phyloP scores from a whole-genome alignment of 2,113 vertebrate genomes.

The Sylvia atricapilla region DNA sequence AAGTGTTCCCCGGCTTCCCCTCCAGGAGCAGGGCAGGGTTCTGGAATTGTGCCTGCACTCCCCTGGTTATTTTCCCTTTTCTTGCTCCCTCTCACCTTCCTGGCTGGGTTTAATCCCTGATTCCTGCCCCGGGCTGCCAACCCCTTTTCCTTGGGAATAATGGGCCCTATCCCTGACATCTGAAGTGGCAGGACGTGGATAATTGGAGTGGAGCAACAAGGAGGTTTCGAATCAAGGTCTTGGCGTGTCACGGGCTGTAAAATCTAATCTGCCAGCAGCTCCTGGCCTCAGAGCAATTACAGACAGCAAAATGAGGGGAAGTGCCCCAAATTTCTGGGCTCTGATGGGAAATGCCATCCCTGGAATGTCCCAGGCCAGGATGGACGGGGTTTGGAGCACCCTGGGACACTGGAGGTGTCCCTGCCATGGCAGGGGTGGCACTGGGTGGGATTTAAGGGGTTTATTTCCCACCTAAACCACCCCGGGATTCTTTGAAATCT shows the following conservation, averaged over 20 bases:
- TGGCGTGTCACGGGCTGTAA: conserved; percentile 18
- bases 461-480: background rate
- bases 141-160: background rate
- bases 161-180: background rate
- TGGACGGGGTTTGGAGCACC: background rate
- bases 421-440: background rate
- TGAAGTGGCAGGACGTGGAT: background rate
- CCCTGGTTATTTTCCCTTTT: background rate
- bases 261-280: conserved; percentile 48
- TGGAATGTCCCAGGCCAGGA: background rate
- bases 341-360: background rate
- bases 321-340: background rate
- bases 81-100: background rate
- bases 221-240: conserved; percentile 21
- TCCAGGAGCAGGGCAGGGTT: background rate
- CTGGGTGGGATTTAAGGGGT: accelerated
- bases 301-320: conserved; percentile 21
- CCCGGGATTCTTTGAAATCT: background rate
- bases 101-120: background rate
- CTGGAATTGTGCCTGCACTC: background rate
- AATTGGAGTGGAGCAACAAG: conserved; percentile 6
- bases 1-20: accelerated
- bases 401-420: background rate
- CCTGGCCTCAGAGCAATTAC: conserved; percentile 33
- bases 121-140: background rate